These are phyloP conservation scores for Popillia japonica DNA, from an alignment of 1,140 invertebrate species.

Conservation along the genomic window DNA sequence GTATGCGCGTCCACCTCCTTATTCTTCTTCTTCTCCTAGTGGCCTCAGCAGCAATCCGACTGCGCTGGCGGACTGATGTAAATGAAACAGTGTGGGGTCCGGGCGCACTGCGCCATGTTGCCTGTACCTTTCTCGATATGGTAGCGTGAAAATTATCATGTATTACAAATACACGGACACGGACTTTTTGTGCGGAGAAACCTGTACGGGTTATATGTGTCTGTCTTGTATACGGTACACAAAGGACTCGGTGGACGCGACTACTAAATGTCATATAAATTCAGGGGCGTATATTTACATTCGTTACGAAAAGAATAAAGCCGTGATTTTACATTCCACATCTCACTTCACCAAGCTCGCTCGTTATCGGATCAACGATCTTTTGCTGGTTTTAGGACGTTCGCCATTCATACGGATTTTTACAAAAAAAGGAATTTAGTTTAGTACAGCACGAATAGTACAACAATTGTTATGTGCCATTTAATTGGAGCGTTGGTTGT, in stretches of 20 bases:
- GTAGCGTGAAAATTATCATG: conserved; percentile 39
- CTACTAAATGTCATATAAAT: not conserved
- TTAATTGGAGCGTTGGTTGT: too few relatives aligned
- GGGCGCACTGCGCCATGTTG: conserved; percentile 35
- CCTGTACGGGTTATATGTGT: not conserved
- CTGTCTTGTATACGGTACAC: not conserved
- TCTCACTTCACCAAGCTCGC: not conserved
- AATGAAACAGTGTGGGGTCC: conserved; percentile 38
- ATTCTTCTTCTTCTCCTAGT: too few relatives aligned
- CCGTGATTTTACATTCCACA: not conserved
- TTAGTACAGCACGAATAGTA: too few relatives aligned
- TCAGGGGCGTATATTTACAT: conserved; percentile 25
- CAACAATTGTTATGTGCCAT: too few relatives aligned
- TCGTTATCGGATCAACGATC: too few relatives aligned
- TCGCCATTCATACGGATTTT: too few relatives aligned
- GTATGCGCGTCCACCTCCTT: not conserved
- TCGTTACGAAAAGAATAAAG: not conserved
- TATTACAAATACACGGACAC: conserved; percentile 26
- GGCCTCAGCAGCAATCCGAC: too few relatives aligned
- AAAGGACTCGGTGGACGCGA: not conserved
- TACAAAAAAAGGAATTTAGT: too few relatives aligned
- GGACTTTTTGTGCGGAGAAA: not conserved
- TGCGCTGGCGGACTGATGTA: too few relatives aligned
- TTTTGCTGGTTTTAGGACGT: too few relatives aligned
- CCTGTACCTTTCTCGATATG: conserved; percentile 14